Percentiles rank a stretch among this genome's conserved stretches.
These are phyloP conservation scores for Hirtodrosophila alboralis DNA, from an alignment of 2,888 invertebrate species.

Conservation along the genomic window DNA sequence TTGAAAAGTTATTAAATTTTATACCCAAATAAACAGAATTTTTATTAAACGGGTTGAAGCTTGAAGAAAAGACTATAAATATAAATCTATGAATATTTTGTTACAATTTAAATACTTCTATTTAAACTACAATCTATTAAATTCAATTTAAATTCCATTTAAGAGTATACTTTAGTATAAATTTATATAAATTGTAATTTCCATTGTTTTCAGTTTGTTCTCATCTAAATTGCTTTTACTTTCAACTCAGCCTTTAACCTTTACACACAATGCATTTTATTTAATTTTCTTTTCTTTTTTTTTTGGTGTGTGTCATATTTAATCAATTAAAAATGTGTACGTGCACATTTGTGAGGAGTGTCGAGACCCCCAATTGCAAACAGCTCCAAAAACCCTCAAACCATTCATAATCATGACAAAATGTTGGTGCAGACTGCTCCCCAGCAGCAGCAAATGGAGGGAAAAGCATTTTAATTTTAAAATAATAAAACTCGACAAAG, in stretches of 20 bases:
- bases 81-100: too few species aligned
- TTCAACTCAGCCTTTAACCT: constrained; percentile 6
- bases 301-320: constrained; percentile 47
- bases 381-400: constrained; percentile 20
- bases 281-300: constrained; percentile 5
- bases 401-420: constrained; percentile 20
- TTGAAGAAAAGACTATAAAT: too few species aligned
- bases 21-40: too few species aligned
- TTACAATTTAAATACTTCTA: too few species aligned
- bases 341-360: constrained; percentile 51
- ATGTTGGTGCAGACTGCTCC: constrained; percentile 41
- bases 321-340: constrained; percentile 72
- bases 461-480: constrained; percentile 67
- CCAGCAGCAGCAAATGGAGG: constrained; percentile 19
- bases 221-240: constrained; percentile 19
- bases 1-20: too few species aligned
- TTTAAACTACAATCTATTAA: too few species aligned
- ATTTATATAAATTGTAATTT: neutral
- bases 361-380: constrained; percentile 33
- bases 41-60: too few species aligned
- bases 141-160: too few species aligned
- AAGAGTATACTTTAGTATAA: neutral
- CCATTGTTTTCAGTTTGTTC: neutral
- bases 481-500: constrained; percentile 65
- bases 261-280: constrained; percentile 17